Percentiles rank a stretch among this genome's conserved stretches.
Evolutionary conservation across 2,888 invertebrate genomes (phyloP).

Genomic region (Plemyria rubiginata): DNA sequence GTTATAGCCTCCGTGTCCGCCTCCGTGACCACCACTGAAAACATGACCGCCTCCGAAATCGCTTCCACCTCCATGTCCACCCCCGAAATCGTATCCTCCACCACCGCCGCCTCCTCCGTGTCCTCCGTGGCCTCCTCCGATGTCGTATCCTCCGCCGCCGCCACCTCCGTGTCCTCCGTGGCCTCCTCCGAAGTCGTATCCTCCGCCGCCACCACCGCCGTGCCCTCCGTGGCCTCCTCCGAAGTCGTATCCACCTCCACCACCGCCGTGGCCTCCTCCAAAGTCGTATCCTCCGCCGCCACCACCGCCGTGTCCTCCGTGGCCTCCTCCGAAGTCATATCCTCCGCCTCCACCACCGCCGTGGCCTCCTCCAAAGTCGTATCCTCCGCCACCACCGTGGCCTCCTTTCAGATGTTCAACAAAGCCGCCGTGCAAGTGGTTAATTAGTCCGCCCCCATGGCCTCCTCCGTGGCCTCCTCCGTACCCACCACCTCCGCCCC

Average conservation of each 20-base stretch:
- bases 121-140: slow-evolving; percentile 32
- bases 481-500: slow-evolving; percentile 50
- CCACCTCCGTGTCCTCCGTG: slow-evolving; percentile 49
- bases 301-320: slow-evolving; percentile 55
- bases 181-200: slow-evolving; percentile 35
- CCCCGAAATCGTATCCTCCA: slow-evolving; percentile 58
- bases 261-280: slow-evolving; percentile 49
- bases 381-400: slow-evolving; percentile 48
- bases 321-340: slow-evolving; percentile 46
- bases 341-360: slow-evolving; percentile 43
- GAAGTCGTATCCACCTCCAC: slow-evolving; percentile 40
- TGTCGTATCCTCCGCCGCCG: slow-evolving; percentile 49
- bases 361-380: slow-evolving; percentile 36
- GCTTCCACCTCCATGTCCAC: slow-evolving; percentile 43
- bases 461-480: slow-evolving; percentile 55
- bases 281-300: slow-evolving; percentile 43
- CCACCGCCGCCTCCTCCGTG: slow-evolving; percentile 48
- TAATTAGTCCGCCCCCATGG: slow-evolving; percentile 53
- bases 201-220: slow-evolving; percentile 60
- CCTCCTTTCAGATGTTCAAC: slow-evolving; percentile 46
- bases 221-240: slow-evolving; percentile 41
- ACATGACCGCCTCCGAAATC: slow-evolving; percentile 47
- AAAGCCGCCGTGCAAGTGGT: slow-evolving; percentile 62
- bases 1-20: slow-evolving; percentile 45
- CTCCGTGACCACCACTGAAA: slow-evolving; percentile 61